Conservation (phyloP, 2,113 vertebrate species). For the Laticauda colubrina region DNA sequence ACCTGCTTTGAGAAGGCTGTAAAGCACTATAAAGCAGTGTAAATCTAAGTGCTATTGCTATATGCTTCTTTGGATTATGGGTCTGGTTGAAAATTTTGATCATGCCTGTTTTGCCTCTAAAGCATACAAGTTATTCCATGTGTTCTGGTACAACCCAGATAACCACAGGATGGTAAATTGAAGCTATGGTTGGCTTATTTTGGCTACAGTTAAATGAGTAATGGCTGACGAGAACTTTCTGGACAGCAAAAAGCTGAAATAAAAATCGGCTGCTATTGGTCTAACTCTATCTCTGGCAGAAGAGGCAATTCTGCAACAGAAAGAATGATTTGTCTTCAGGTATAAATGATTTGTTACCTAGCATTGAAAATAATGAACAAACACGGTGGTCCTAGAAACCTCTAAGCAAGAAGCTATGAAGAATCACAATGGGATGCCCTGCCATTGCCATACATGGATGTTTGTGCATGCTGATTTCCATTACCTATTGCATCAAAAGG, state of each 20-base stretch:
- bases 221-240: no score
- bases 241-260: neutral
- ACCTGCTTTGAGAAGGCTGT: no score
- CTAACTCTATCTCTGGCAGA: neutral
- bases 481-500: conserved; percentile 1
- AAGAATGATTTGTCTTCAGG: rapidly evolving
- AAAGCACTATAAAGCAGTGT: no score
- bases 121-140: neutral
- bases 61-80: neutral
- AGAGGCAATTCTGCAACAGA: rapidly evolving
- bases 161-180: neutral
- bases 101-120: neutral
- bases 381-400: neutral
- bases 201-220: neutral
- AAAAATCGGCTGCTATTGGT: neutral
- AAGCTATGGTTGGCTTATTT: neutral
- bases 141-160: neutral
- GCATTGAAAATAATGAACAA: neutral
- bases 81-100: neutral
- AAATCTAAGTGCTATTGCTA: no score
- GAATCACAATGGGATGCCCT: neutral
- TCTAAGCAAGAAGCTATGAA: neutral
- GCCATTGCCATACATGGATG: rapidly evolving
- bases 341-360: rapidly evolving
- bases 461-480: conserved; percentile 19